These are phyloP conservation scores for Amyelois transitella DNA, from an alignment of 1,140 invertebrate genomes.

Conservation along the genomic window DNA sequence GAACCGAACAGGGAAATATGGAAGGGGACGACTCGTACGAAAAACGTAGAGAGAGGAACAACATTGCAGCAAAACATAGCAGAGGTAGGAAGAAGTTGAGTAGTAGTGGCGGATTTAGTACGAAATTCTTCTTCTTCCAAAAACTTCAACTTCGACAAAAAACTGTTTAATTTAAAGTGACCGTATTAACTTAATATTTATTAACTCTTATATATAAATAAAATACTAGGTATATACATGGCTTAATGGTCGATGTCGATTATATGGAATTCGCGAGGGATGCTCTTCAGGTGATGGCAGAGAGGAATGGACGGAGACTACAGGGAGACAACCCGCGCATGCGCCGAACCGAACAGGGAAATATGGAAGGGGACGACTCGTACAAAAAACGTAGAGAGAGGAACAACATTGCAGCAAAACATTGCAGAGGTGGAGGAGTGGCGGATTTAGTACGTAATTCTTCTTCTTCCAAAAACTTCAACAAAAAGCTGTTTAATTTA, in stretches of 20 bases:
- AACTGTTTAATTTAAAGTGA: no score
- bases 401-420: slow-evolving; percentile 96
- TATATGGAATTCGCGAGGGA: slow-evolving; percentile 80
- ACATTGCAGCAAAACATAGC: slow-evolving; percentile 94
- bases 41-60: slow-evolving; percentile 97
- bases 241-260: slow-evolving; percentile 72
- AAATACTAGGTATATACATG: no score
- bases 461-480: no score
- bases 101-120: slow-evolving; percentile 82
- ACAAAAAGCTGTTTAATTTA: no score
- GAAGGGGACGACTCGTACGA: no score
- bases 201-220: no score
- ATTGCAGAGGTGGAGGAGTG: slow-evolving; percentile 88
- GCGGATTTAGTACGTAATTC: slow-evolving; percentile 17
- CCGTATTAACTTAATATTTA: no score
- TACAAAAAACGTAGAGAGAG: slow-evolving; percentile 92
- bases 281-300: slow-evolving; percentile 79
- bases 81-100: slow-evolving; percentile 91
- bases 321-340: slow-evolving; percentile 59
- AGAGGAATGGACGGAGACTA: slow-evolving; percentile 73
- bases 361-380: slow-evolving; percentile 53
- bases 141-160: no score
- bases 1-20: no score
- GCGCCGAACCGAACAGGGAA: slow-evolving; percentile 70
- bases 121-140: no score